These are phyloP conservation scores for Tenthredo notha DNA, from an alignment of 2,888 invertebrate genomes.

Conservation along the genomic window DNA sequence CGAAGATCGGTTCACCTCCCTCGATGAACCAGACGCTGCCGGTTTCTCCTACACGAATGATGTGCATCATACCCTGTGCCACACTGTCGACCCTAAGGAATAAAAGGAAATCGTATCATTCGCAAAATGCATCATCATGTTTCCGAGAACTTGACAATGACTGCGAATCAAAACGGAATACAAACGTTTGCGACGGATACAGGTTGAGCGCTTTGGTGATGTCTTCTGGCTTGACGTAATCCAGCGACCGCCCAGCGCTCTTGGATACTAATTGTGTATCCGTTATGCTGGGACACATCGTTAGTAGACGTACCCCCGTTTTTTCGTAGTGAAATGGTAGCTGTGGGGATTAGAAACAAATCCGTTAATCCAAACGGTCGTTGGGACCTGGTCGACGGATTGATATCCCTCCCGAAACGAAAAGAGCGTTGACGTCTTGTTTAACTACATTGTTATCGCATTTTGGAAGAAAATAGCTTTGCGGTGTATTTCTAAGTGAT, in stretches of 20 bases:
- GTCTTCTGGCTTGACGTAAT: conserved; percentile 64
- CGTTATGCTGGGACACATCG: conserved; percentile 76
- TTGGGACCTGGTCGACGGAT: not conserved
- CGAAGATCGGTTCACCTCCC: conserved; percentile 72
- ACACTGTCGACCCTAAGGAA: conserved; percentile 65
- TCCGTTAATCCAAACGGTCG: not conserved
- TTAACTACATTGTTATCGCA: not conserved
- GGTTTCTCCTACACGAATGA: conserved; percentile 66
- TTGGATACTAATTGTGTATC: conserved; percentile 68
- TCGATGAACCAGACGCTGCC: conserved; percentile 75
- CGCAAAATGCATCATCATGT: not conserved
- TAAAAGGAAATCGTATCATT: not conserved
- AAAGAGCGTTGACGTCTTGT: not conserved
- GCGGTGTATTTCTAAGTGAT: not conserved
- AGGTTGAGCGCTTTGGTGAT: conserved; percentile 59
- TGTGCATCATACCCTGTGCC: conserved; percentile 70
- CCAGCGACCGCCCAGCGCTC: conserved; percentile 60
- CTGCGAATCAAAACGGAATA: not conserved
- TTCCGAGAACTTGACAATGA: not conserved
- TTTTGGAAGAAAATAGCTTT: not conserved
- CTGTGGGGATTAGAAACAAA: conserved; percentile 52
- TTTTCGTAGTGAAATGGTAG: conserved; percentile 70
- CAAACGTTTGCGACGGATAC: conserved; percentile 68
- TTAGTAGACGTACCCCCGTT: conserved; percentile 74
- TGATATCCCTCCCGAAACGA: not conserved